Conservation (phyloP, 2,113 vertebrate genomes). For the Suricata suricatta region DNA sequence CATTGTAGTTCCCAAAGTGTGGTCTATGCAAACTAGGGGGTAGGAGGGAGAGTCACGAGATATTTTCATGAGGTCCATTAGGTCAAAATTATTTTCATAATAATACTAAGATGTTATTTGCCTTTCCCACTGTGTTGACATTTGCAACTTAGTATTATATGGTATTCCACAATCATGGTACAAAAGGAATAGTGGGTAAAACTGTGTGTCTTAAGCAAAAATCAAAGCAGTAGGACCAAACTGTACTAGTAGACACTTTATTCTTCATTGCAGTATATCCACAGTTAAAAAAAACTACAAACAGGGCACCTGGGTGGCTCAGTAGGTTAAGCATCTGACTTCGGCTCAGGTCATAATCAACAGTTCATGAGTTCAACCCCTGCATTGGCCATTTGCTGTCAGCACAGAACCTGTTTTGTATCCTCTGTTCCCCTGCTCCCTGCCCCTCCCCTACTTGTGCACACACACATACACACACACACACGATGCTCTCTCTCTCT, state of each 20-base stretch:
- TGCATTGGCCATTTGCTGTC: no score
- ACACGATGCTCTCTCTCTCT: no score
- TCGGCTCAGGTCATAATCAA: no score
- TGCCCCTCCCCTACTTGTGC: no score
- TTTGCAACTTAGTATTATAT: neutral
- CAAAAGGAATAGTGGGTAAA: neutral
- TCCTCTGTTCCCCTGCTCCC: no score
- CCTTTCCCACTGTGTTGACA: neutral
- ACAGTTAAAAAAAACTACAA: neutral
- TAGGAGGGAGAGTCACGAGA: neutral
- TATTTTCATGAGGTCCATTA: neutral
- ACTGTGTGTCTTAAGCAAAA: neutral
- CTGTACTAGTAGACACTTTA: accelerated
- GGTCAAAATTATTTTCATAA: neutral
- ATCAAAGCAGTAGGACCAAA: neutral
- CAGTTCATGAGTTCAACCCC: no score
- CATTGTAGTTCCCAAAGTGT: neutral
- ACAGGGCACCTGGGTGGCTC: no score
- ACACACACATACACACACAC: no score
- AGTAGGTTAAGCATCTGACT: no score
- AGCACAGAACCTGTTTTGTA: no score
- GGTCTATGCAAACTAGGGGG: neutral
- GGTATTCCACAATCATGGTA: neutral
- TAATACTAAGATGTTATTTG: neutral
- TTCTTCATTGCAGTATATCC: neutral